A percentile compares a stretch with the other conserved stretches of the same genome.
phyloP scores from a whole-genome alignment of 2,113 vertebrate genomes.

The Macrotis lagotis region DNA sequence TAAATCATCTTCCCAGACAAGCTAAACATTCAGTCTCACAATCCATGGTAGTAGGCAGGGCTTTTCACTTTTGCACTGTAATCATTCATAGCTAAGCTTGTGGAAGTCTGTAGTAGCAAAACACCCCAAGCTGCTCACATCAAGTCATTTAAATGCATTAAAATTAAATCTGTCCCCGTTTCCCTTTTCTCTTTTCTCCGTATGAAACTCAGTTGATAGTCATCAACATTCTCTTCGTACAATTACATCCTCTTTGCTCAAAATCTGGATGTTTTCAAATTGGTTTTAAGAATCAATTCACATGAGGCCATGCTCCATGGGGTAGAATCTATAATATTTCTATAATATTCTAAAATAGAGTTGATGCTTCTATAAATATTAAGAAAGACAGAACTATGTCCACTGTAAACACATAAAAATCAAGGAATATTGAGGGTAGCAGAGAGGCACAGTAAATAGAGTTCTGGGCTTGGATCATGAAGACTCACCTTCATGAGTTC shows the following conservation, averaged over 20 bases:
- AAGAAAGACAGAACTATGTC: conserved; percentile 10
- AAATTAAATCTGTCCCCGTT: conserved; percentile 31
- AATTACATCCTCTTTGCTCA: neutral
- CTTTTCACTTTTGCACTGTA: conserved; percentile 38
- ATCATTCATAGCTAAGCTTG: conserved; percentile 57
- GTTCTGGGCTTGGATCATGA: neutral
- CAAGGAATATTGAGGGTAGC: neutral
- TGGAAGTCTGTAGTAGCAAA: conserved; percentile 45
- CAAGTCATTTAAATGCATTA: conserved; percentile 31
- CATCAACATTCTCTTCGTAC: conserved; percentile 27
- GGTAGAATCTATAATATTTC: neutral
- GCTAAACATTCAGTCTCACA: conserved; percentile 26
- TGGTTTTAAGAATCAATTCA: conserved; percentile 37
- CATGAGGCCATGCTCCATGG: neutral
- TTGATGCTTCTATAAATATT: neutral
- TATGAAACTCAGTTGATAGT: conserved; percentile 50
- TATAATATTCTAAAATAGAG: neutral
- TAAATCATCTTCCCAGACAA: neutral
- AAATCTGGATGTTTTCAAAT: conserved; percentile 28
- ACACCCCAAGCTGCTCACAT: conserved; percentile 7
- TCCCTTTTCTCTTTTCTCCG: conserved; percentile 45
- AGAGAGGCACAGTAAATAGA: neutral
- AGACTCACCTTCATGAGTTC: neutral
- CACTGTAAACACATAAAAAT: neutral
- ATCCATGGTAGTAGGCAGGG: conserved; percentile 18